Conservation (phyloP, 2,888 invertebrate species). For the Nipponacmea schrenckii region DNA sequence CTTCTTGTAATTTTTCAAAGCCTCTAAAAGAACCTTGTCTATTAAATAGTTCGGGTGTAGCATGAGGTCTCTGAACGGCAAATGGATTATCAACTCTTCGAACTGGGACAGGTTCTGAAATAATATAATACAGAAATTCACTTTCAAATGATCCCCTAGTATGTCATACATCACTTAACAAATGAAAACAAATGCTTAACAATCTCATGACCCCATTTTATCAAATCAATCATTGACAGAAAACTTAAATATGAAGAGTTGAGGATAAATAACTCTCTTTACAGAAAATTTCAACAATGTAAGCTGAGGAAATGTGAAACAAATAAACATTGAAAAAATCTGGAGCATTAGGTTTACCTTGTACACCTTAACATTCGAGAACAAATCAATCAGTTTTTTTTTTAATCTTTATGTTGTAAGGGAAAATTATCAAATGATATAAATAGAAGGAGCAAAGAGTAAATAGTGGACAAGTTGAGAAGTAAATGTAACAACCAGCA, state of each 20-base stretch:
- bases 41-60: constrained; percentile 92
- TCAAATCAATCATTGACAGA: too few relatives aligned
- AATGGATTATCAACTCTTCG: constrained; percentile 77
- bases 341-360: too few relatives aligned
- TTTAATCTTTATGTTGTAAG: neutral
- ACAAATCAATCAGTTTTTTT: too few relatives aligned
- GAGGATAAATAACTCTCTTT: too few relatives aligned
- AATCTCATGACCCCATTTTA: too few relatives aligned
- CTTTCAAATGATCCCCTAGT: neutral
- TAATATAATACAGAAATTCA: neutral
- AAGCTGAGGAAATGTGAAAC: too few relatives aligned
- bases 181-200: too few relatives aligned
- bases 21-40: constrained; percentile 95
- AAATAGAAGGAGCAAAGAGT: neutral
- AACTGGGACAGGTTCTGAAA: constrained; percentile 69
- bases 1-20: constrained; percentile 71
- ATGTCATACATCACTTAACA: too few relatives aligned
- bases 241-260: too few relatives aligned
- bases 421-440: neutral
- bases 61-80: constrained; percentile 79
- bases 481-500: neutral
- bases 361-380: too few relatives aligned
- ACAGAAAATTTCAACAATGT: too few relatives aligned
- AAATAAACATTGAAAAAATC: too few relatives aligned
- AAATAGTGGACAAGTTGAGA: neutral